Evolutionary conservation across 2,797 vertebrate genomes (phyloP).

Genomic region (Uromys caudimaculatus): DNA sequence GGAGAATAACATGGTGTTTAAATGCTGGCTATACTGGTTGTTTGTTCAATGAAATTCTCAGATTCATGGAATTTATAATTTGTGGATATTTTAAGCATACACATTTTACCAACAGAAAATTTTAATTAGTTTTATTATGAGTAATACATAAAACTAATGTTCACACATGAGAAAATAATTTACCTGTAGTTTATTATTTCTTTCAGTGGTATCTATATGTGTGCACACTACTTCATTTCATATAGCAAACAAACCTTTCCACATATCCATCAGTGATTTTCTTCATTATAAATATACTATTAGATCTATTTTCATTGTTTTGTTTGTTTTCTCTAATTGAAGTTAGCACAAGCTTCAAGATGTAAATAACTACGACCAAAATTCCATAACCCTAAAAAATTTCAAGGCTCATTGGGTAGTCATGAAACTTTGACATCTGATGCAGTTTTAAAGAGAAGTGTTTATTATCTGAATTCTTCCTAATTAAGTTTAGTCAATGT

Average conservation of each 20-base stretch:
- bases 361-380: neutral
- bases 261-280: neutral
- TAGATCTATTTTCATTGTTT: neutral
- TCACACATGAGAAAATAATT: neutral
- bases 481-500: slow-evolving; percentile 12
- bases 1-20: neutral
- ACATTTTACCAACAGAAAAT: neutral
- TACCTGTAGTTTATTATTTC: neutral
- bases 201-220: neutral
- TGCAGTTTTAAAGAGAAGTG: neutral
- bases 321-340: neutral
- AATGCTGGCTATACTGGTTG: neutral
- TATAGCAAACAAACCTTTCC: neutral
- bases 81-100: neutral
- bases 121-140: neutral
- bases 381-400: neutral
- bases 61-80: neutral
- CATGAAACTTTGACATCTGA: neutral
- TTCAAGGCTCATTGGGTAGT: neutral
- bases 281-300: neutral
- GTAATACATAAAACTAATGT: neutral
- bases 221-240: neutral
- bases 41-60: neutral
- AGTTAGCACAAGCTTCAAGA: neutral
- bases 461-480: neutral